Evolutionary conservation across 2,113 vertebrate species (phyloP), one percentile per base, ranked within the genome.

Genomic region (Oncorhynchus kisutch): DNA sequence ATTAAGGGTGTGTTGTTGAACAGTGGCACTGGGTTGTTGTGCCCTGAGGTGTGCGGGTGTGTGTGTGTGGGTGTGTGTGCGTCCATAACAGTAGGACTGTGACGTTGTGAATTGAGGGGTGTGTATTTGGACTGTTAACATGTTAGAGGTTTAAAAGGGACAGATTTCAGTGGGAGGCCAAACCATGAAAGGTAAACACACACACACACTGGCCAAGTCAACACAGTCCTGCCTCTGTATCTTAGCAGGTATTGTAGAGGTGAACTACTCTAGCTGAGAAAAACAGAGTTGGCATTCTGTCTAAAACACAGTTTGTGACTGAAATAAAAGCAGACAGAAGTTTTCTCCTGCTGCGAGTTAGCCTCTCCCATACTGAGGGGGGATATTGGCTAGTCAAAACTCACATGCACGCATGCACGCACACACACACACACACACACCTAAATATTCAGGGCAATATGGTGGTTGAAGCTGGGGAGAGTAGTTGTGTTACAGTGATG

Each of bases 391-490:
- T 51, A 72, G 22, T 27, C 29, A 62, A 29, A 22, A 45, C 39
- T 11, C 39, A 2, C 39, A 7, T 0, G 1, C 34, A 5, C 4
- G 2, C 67, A 22, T 20, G 2, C 67, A 45, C 67, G 5, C 25
- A 31, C 27, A 0, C 22, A 48, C 65, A 75, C 5, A 45, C 39
- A 2, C 39, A 45, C 39, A 9, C 8, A 0, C 34, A 6, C 31
- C 77, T 75, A 85, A 85, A 85, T 86, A 84, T 87, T 84, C 77
- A 82, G 67, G 67, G 74, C 79, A 84, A 74, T 81, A 76, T 78
- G 76, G 51, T 79, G 67, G 80, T 68, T 74, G 66, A 79, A 76
- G 59, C 59, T 48, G 31, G 34, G 34, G 73, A 34, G 51, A 22
- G 7, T 57, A 18, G 65, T 45, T 64, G 74, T 76, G 3, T 45